Conservation (phyloP, 2,888 invertebrate species). For the Pandemis cinnamomeana region DNA sequence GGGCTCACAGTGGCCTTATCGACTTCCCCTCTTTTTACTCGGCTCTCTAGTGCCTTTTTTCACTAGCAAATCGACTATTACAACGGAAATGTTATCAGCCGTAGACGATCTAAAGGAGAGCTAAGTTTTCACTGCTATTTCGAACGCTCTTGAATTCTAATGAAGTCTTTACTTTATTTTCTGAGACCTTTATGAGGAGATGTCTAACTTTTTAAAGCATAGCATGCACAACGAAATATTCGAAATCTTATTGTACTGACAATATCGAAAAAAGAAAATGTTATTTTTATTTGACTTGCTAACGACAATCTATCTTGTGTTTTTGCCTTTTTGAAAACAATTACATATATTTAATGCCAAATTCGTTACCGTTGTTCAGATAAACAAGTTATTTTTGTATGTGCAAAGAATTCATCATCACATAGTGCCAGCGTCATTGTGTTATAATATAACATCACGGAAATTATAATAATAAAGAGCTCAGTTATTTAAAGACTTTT, state of each 20-base stretch:
- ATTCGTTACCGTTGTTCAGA: no score
- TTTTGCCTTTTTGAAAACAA: not conserved
- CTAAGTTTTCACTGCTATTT: constrained; percentile 53
- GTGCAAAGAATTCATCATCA: no score
- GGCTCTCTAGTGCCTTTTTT: constrained; percentile 74
- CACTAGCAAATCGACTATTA: constrained; percentile 77
- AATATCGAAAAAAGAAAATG: not conserved
- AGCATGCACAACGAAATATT: not conserved
- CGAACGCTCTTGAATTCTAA: constrained; percentile 31
- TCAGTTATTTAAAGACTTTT: not conserved
- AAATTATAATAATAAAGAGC: not conserved
- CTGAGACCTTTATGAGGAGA: not conserved
- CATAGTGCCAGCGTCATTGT: not conserved
- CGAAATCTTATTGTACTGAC: not conserved
- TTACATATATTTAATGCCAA: no score
- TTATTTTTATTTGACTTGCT: no score
- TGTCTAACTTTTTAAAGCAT: not conserved
- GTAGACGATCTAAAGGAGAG: constrained; percentile 62
- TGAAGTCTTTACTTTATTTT: constrained; percentile 5
- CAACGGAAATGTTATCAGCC: constrained; percentile 65
- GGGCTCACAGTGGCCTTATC: constrained; percentile 81
- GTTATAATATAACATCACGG: not conserved
- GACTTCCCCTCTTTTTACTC: constrained; percentile 77
- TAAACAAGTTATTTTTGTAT: no score
- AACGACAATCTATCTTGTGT: not conserved